Evolutionary conservation across 2,888 invertebrate genomes (phyloP).

Genomic region (Pseudococcus viburni): DNA sequence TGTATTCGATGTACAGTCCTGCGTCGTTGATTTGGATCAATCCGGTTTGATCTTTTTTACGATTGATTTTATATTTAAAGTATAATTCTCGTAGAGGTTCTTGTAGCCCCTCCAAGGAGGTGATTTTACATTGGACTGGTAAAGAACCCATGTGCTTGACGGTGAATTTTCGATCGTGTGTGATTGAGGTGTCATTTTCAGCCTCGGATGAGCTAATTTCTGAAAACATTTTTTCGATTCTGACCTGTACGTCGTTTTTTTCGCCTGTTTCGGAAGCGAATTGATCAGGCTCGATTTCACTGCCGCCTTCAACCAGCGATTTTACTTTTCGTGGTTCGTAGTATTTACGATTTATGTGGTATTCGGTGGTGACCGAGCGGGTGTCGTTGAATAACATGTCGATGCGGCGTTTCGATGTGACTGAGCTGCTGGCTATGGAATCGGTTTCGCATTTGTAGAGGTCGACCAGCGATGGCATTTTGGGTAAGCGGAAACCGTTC

Average conservation of each 20-base stretch:
- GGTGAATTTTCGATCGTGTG: constrained; percentile 69
- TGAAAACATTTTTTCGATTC: constrained; percentile 88
- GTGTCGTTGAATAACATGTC: constrained; percentile 88
- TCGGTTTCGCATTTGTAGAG: constrained; percentile 65
- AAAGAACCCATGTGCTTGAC: constrained; percentile 89
- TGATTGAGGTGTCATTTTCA: constrained; percentile 61
- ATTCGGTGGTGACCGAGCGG: constrained; percentile 74
- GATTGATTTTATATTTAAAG: constrained; percentile 69
- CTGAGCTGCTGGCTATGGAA: constrained; percentile 67
- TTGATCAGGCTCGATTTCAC: constrained; percentile 46
- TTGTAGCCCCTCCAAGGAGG: constrained; percentile 87
- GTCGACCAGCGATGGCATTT: constrained; percentile 53
- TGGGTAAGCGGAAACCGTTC: constrained; percentile 57
- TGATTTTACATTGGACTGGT: constrained; percentile 81
- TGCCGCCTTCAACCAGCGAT: constrained; percentile 70
- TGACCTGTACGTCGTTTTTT: constrained; percentile 78
- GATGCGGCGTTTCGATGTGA: constrained; percentile 83
- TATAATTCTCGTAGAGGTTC: constrained; percentile 84
- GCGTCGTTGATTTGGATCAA: constrained; percentile 78
- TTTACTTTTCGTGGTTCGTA: constrained; percentile 43
- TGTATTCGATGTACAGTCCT: constrained; percentile 76
- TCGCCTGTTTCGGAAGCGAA: constrained; percentile 63
- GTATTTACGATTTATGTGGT: constrained; percentile 68
- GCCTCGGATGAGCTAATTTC: constrained; percentile 70
- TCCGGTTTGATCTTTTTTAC: constrained; percentile 43